Base-by-base conservation (phyloP, 2,113 vertebrate species). In the Sorex araneus region DNA sequence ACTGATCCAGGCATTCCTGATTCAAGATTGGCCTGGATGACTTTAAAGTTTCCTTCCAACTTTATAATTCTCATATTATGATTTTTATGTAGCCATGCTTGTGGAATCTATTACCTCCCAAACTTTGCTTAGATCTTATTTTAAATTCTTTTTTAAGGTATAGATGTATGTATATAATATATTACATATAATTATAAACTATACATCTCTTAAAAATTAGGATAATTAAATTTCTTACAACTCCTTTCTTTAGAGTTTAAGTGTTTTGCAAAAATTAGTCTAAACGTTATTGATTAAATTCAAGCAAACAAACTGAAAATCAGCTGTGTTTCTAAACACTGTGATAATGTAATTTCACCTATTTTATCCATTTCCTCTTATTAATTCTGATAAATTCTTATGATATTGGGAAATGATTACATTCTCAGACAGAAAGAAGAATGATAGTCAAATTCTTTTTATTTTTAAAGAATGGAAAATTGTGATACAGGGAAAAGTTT, bases 281-380 rank as follows among this genome's bases (percentile, higher is more conserved):
- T 70, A 57, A 89, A 66, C 9, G 45, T 50, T 66, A 23, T 43
- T 84, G 70, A 75, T 75, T 91, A 86, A 92, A 82, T 79, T 74
- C 32, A 80, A 60, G 63, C 76, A 8, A 84, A 76, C 60, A 23
- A 92, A 76, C 40, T 66, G 25, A 71, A 50, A 57, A 47, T 36
- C 77, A 87, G 23, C 66, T 74, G 40, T 84, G 67, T 73, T 76
- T 90, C 60, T 87, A 84, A 94, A 69, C 40, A 76, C 27, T 57
- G 50, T n/a, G 8, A 66, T 69, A 74, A 85, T 27, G 34, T 0
- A 16, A 84, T 57, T 87, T 74, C 23, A 92, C 66, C 85, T 32
- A 50, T 90, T 84, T 92, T 84, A 27, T 94, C 79, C 34, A 78
- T 30, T 83, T 83, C 66, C 34, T 21, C 4, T 95, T 64, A 50